These are phyloP conservation scores for Lophura nycthemera DNA, from an alignment of 2,113 vertebrate genomes.

Conservation along the genomic window DNA sequence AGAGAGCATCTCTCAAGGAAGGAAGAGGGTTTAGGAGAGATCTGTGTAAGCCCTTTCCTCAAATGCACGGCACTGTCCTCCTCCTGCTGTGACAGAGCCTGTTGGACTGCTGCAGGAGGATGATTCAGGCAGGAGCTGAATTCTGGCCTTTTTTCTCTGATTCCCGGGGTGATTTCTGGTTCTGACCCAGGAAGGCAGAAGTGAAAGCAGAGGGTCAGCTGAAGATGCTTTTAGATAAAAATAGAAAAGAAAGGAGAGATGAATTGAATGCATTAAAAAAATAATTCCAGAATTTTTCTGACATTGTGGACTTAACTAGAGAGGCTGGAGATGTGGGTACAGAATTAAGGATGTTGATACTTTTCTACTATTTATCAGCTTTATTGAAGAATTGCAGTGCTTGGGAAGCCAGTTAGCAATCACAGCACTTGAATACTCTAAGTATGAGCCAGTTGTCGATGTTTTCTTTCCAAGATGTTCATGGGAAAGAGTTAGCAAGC, in stretches of 20 bases:
- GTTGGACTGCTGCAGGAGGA: neutral
- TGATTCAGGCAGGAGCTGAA: neutral
- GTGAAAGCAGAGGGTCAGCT: neutral
- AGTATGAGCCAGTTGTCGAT: conserved; percentile 35
- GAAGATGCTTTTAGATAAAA: conserved; percentile 8
- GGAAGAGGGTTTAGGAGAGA: neutral
- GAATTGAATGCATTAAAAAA: neutral
- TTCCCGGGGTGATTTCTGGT: neutral
- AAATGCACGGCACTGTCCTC: neutral
- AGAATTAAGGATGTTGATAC: conserved; percentile 37
- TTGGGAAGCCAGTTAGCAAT: conserved; percentile 30
- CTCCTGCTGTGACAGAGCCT: fast-evolving
- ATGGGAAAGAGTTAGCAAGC: conserved; percentile 19
- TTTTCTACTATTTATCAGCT: neutral
- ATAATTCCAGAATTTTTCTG: neutral
- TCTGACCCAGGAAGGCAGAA: conserved; percentile 1
- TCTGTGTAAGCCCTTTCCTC: neutral
- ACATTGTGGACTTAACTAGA: fast-evolving
- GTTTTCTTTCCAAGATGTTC: conserved; percentile 56
- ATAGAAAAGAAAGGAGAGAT: neutral
- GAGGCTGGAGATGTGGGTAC: neutral
- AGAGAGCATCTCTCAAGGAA: neutral
- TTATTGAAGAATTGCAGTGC: neutral
- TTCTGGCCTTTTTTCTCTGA: neutral
- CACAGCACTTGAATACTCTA: neutral